Evolutionary conservation across 2,113 vertebrate genomes (phyloP), one percentile per base, ranked within the genome.

Genomic region (Scomber scombrus): DNA sequence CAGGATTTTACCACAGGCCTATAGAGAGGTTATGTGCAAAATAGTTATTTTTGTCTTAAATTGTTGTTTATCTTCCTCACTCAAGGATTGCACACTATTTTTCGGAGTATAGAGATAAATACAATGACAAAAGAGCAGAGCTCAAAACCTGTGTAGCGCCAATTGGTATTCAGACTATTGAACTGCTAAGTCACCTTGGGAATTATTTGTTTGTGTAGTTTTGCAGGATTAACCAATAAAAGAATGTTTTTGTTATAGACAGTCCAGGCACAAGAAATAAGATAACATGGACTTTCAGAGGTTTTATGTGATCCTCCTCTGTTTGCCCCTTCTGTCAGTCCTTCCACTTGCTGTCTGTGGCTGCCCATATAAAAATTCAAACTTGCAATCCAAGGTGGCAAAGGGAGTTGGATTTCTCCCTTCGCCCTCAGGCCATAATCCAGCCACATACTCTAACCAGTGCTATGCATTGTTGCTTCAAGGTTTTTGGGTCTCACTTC

Each of bases 321-420:
- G 78, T 11, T 63, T 21, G 40, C 31, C 21, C 34, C 19, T 12
- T 67, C 79, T 12, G 23, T 26, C 79, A 5, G 56, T 58, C 77
- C 43, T 47, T 68, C 29, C 49, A 34, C 63, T n/a, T n/a, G 66
- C 61, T 68, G 73, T 67, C 72, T 67, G 77, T 80, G 81, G 84
- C 76, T 64, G 58, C 55, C 74, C 69, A 73, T 81, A 86, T 81
- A 71, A 62, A 62, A 86, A 91, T 86, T 81, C 78, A 81, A 67
- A 82, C 75, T 49, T 84, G 77, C 87, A 91, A 90, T 91, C 91
- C 88, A 65, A 86, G 82, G 89, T 83, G 49, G 69, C 68, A 70
- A 75, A 82, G 54, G 82, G 75, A 82, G 81, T 75, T 65, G 65
- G 77, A 71, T 58, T 72, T 57, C 67, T 78, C 50, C 47, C 51